Percentiles rank a stretch among this genome's conserved stretches.
Conservation (phyloP, 2,113 vertebrate genomes). For the Bombycilla garrulus region DNA sequence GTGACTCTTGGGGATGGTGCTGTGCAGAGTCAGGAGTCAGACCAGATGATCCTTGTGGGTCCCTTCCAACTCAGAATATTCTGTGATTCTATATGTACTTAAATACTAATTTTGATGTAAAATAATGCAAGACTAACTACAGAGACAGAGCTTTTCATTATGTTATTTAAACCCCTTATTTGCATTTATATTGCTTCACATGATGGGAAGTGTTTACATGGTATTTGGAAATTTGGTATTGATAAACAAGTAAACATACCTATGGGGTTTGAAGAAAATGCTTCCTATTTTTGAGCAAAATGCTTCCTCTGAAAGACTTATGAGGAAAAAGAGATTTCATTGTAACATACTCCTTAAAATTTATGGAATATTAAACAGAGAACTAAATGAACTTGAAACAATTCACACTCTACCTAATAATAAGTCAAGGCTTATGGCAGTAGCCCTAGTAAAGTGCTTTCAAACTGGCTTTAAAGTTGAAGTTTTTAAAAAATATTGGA, state of each 20-base stretch:
- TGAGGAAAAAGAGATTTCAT: not conserved
- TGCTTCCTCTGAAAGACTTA: not conserved
- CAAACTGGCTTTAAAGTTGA: not conserved
- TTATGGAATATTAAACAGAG: constrained; percentile 13
- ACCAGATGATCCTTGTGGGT: not conserved
- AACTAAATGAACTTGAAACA: constrained; percentile 19
- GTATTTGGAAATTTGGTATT: constrained; percentile 11
- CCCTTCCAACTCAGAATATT: not conserved
- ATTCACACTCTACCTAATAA: not conserved
- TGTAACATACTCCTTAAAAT: constrained; percentile 17
- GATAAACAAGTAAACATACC: constrained; percentile 16
- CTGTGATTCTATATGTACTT: not conserved
- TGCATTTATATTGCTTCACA: constrained; percentile 47
- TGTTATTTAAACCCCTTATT: constrained; percentile 18
- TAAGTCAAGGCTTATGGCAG: constrained; percentile 5
- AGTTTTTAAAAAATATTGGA: not conserved
- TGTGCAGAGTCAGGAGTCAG: not conserved
- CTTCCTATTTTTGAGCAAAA: not conserved
- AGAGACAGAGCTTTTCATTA: constrained; percentile 6
- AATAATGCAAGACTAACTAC: not conserved
- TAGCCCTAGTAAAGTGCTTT: not conserved
- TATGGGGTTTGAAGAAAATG: not conserved
- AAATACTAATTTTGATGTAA: constrained; percentile 18
- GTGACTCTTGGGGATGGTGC: not conserved
- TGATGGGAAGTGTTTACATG: constrained; percentile 7